phyloP scores from a whole-genome alignment of 2,797 vertebrate species.

The Crenuchus spilurus region DNA sequence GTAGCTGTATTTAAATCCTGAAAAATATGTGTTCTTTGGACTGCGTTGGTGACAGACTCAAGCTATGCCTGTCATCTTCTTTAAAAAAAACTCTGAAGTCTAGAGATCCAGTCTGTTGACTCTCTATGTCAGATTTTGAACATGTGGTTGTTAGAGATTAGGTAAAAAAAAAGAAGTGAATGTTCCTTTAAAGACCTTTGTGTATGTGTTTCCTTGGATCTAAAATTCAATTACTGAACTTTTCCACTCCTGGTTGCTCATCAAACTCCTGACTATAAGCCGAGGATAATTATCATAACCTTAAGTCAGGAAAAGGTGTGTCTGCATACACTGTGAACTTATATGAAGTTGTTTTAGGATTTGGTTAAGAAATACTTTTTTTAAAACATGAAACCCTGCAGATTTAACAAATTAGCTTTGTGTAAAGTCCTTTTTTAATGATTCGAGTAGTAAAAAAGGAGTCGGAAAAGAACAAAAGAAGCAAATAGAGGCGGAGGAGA shows the following conservation, averaged over 20 bases:
- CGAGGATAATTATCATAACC: constrained; percentile 16
- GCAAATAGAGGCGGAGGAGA: constrained; percentile 22
- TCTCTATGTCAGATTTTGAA: too few relatives aligned
- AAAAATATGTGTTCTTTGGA: too few relatives aligned
- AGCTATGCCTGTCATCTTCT: too few relatives aligned
- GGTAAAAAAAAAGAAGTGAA: too few relatives aligned
- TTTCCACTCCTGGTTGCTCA: constrained; percentile 18
- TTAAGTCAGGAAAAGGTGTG: constrained; percentile 50
- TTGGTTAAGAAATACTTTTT: too few relatives aligned
- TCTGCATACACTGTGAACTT: constrained; percentile 3
- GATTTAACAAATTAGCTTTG: constrained; percentile 18
- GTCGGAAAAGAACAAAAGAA: background rate
- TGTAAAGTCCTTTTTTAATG: background rate
- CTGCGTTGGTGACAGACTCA: too few relatives aligned
- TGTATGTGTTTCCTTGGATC: background rate
- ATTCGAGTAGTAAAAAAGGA: background rate
- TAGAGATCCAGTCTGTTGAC: too few relatives aligned
- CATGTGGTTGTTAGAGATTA: too few relatives aligned
- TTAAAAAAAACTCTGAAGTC: too few relatives aligned
- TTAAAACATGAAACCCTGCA: constrained; percentile 1
- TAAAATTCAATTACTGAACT: constrained; percentile 35
- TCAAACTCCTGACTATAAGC: constrained; percentile 13
- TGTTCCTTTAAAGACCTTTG: too few relatives aligned
- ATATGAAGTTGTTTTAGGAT: too few relatives aligned
- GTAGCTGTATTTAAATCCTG: too few relatives aligned